A percentile compares a stretch with the other conserved stretches of the same genome.
Evolutionary conservation across 2,113 vertebrate genomes (phyloP).

Genomic region (Lathamus discolor): DNA sequence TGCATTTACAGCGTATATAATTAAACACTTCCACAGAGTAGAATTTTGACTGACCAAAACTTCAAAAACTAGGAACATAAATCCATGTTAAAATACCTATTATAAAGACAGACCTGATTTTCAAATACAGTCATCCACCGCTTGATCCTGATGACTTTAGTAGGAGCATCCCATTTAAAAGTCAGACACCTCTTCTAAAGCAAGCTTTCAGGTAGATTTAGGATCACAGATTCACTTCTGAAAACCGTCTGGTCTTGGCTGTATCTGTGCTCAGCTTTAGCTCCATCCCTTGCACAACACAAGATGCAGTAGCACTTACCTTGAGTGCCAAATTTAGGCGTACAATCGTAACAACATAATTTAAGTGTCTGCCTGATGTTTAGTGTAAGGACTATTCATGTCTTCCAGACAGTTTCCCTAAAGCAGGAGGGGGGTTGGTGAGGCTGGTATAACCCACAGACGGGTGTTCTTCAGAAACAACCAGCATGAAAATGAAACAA

Average conservation of each 20-base stretch:
- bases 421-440: neutral
- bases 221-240: neutral
- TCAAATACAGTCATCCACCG: neutral
- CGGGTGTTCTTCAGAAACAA: neutral
- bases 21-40: neutral
- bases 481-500: neutral
- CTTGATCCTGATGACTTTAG: neutral
- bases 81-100: neutral
- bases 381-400: neutral
- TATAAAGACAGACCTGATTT: neutral
- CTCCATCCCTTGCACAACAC: neutral
- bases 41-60: neutral
- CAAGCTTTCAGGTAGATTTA: neutral
- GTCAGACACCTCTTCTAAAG: neutral
- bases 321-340: neutral
- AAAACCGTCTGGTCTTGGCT: neutral
- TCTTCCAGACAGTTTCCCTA: neutral
- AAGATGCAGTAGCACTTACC: neutral
- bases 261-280: neutral
- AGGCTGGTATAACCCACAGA: neutral
- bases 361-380: neutral
- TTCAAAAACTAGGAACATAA: neutral
- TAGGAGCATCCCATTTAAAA: neutral
- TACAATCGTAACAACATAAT: fast-evolving
- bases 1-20: neutral